A percentile compares a stretch with the other conserved stretches of the same genome.
Evolutionary conservation across 2,113 vertebrate genomes (phyloP).

Genomic region (Psilopogon haemacephalus): DNA sequence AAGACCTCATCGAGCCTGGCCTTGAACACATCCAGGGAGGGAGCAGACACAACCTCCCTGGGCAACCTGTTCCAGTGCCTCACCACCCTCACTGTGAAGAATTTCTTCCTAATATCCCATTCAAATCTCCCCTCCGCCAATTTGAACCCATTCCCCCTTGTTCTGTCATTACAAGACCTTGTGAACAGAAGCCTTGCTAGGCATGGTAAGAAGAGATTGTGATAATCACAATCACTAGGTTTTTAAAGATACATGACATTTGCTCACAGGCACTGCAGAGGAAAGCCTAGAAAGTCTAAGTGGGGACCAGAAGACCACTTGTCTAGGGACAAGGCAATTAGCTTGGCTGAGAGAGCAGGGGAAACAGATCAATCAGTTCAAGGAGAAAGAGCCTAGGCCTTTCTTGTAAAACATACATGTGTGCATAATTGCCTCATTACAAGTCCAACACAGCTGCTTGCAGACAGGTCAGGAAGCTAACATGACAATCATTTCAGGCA

Average conservation of each 20-base stretch:
- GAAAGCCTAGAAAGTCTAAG: background rate
- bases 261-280: background rate
- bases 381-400: background rate
- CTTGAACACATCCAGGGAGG: too few species aligned
- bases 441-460: background rate
- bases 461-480: background rate
- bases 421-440: background rate
- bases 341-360: background rate
- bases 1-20: too few species aligned
- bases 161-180: too few species aligned
- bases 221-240: background rate
- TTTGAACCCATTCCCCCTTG: too few species aligned
- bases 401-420: background rate
- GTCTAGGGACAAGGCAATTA: background rate
- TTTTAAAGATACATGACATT: background rate
- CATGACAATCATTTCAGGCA: constrained; percentile 16
- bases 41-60: too few species aligned
- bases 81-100: too few species aligned
- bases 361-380: background rate
- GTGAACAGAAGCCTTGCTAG: background rate
- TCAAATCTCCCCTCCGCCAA: too few species aligned
- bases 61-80: too few species aligned
- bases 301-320: background rate
- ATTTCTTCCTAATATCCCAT: too few species aligned
- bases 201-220: background rate